Conservation (phyloP, 2,888 invertebrate species). For the Candidula unifasciata region DNA sequence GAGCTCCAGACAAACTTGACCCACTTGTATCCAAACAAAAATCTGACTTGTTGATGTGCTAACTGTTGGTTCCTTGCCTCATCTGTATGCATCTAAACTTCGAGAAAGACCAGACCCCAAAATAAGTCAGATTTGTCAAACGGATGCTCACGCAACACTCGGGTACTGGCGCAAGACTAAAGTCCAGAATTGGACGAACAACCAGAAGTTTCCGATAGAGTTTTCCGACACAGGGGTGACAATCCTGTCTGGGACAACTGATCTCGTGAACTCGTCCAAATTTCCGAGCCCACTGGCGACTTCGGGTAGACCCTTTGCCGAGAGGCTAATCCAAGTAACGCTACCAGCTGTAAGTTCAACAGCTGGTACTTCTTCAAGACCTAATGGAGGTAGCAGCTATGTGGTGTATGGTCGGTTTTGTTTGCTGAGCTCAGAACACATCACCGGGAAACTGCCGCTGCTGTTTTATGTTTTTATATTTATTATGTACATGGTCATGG, state of each 20-base stretch:
- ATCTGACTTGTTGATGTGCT: too few relatives aligned
- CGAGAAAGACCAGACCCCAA: too few relatives aligned
- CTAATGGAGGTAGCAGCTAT: background rate
- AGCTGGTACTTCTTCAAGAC: background rate
- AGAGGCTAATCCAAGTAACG: background rate
- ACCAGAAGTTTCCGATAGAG: too few relatives aligned
- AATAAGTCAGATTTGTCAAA: too few relatives aligned
- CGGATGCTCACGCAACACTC: too few relatives aligned
- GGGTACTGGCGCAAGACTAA: too few relatives aligned
- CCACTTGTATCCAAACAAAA: too few relatives aligned
- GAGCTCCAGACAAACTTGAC: too few relatives aligned
- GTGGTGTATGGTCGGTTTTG: constrained; percentile 22
- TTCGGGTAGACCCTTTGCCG: background rate
- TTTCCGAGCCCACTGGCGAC: background rate
- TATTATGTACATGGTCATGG: constrained; percentile 6
- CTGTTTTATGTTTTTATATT: constrained; percentile 30
- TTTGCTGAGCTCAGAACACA: constrained; percentile 21
- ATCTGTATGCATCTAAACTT: too few relatives aligned
- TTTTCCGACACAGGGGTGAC: background rate
- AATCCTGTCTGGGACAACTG: background rate
- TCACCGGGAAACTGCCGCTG: background rate
- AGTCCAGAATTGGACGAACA: too few relatives aligned
- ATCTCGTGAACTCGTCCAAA: background rate
- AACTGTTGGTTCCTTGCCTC: too few relatives aligned
- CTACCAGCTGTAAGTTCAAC: background rate